Percentiles rank a stretch among this genome's conserved stretches.
Evolutionary conservation across 2,113 vertebrate genomes (phyloP).

Genomic region (Amphiprion percula): DNA sequence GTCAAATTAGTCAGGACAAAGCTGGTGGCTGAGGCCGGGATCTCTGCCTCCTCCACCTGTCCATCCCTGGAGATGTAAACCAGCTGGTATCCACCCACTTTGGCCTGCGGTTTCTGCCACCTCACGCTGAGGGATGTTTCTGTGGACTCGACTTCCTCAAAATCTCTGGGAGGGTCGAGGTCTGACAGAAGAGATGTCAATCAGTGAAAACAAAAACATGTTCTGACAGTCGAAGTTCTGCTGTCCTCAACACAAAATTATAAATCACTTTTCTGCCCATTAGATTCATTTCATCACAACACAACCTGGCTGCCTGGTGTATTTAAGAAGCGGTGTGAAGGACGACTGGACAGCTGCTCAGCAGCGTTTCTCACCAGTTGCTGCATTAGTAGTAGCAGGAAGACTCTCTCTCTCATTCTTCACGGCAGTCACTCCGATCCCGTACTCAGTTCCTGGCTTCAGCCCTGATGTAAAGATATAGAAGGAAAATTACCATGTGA

Average conservation of each 20-base stretch:
- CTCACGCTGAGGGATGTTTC: conserved; percentile 87
- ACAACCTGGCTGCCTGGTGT: background rate
- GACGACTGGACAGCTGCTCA: conserved; percentile 26
- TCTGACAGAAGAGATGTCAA: conserved; percentile 77
- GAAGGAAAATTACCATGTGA: background rate
- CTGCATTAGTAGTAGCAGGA: conserved; percentile 92
- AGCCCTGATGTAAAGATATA: conserved; percentile 81
- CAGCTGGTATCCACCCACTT: conserved; percentile 90
- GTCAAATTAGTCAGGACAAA: conserved; percentile 83
- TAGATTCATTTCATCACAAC: conserved; percentile 22
- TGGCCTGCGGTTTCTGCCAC: conserved; percentile 90
- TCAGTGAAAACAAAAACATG: too few species aligned
- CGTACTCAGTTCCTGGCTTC: conserved; percentile 94
- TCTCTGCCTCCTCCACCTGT: conserved; percentile 75
- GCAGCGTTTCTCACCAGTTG: conserved; percentile 88
- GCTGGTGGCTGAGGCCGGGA: conserved; percentile 83
- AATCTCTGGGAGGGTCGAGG: conserved; percentile 90
- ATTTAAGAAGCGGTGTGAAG: conserved; percentile 8
- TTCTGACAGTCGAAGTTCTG: too few species aligned
- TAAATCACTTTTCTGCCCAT: conserved; percentile 14
- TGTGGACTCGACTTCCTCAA: conserved; percentile 81
- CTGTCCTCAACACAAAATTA: background rate
- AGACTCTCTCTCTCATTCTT: conserved; percentile 91
- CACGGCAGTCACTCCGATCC: conserved; percentile 94
- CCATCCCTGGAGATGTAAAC: conserved; percentile 74